Evolutionary conservation across 2,797 vertebrate genomes (phyloP), one percentile per base, ranked within the genome.

Genomic region (Gymnoscopelus microlampas): DNA sequence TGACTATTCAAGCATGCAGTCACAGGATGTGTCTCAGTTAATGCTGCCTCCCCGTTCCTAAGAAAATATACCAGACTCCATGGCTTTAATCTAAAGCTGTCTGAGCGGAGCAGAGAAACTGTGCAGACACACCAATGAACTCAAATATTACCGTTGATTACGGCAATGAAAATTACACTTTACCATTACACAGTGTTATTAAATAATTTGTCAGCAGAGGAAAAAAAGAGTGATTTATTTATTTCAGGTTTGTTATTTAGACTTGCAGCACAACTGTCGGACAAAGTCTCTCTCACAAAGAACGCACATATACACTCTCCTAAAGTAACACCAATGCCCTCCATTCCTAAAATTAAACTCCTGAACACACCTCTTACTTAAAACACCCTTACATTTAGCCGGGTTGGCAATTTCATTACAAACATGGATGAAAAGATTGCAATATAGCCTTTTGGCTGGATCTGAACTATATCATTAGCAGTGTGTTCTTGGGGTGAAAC

Each of bases 41-140:
- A 67, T 59, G 83, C 8, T 69, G 64, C 53, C 26, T 5, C 61
- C 47, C 44, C 0, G 3, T 58, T 13, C 47, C 66, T 9, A 39
- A 61, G 63, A 80, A 58, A 85, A 55, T 62, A 81, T 12, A 68
- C 64, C 54, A 78, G 60, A 14, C 71, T 24, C 19, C 48, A 35
- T 15, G 66, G 24, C 55, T 50, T 61, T 67, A 39, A 71, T 71
- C 64, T 59, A n/a, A 79, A 74, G 54, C 64, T n/a, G 57, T 60
- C 54, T 64, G 68, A 1, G 23, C 49, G 50, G 11, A 71, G 49
- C 35, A 77, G 32, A 49, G 26, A 67, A 78, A 54, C 67, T 77
- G 47, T 12, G n/a, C 50, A 51, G 50, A 51, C 6, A 44, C 50
- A 51, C 50, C 13, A 51, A 13, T 51, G 50, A 51, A 51, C 60